phyloP scores from a whole-genome alignment of 2,113 vertebrate genomes.

The Chaetura pelagica region DNA sequence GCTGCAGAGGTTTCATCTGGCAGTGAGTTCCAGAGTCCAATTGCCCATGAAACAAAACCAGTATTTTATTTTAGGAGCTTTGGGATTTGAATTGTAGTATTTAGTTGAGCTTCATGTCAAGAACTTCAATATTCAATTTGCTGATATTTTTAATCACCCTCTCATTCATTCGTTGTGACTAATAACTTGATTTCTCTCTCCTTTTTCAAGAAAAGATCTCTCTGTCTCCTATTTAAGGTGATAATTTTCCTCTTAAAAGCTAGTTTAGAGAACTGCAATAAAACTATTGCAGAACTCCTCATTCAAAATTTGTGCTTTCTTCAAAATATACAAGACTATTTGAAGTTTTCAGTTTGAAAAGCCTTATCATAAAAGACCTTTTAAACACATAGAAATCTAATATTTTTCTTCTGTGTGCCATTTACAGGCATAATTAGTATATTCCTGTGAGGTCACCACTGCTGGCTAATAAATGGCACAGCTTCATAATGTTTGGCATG shows the following conservation, averaged over 20 bases:
- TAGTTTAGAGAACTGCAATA: background rate
- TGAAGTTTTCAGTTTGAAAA: background rate
- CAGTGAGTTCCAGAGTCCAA: background rate
- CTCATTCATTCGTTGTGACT: background rate
- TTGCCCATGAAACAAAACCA: background rate
- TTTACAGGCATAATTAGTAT: background rate
- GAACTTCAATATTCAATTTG: background rate
- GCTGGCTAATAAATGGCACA: background rate
- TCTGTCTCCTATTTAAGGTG: background rate
- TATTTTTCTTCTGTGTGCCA: background rate
- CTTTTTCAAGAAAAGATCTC: background rate
- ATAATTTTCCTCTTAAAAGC: background rate
- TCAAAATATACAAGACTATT: background rate
- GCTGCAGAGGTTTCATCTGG: background rate
- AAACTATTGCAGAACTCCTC: background rate
- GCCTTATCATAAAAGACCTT: background rate
- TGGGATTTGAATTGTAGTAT: background rate
- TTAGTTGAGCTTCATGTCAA: no score
- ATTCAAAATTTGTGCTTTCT: background rate
- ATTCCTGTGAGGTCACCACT: background rate
- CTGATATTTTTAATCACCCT: background rate
- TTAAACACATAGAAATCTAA: background rate
- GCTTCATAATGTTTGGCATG: background rate
- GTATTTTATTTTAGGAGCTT: background rate
- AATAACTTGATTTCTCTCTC: background rate